Evolutionary conservation across 2,888 invertebrate species (phyloP).

Genomic region (Bimastos eiseni): DNA sequence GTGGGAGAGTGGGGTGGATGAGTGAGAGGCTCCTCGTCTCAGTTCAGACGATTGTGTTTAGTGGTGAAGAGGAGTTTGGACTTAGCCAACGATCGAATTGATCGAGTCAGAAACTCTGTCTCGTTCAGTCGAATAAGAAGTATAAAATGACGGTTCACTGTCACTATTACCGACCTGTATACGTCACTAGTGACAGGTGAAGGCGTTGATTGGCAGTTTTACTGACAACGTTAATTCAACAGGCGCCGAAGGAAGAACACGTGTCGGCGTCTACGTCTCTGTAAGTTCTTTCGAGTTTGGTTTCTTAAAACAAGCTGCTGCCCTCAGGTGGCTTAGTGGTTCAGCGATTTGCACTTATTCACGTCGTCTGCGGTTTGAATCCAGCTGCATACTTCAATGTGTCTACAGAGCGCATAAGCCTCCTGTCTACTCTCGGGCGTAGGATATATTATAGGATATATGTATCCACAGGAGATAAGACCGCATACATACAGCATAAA

Average conservation of each 20-base stretch:
- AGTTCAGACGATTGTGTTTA: neutral
- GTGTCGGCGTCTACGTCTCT: neutral
- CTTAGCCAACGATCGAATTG: neutral
- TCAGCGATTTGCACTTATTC: neutral
- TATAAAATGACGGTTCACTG: neutral
- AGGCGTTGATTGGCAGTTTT: neutral
- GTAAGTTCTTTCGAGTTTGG: neutral
- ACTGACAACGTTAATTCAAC: neutral
- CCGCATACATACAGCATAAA: no score
- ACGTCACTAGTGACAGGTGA: neutral
- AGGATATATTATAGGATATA: no score
- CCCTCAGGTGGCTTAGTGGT: neutral
- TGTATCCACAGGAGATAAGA: neutral
- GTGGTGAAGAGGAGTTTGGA: neutral
- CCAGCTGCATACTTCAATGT: neutral
- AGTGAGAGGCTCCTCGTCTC: neutral
- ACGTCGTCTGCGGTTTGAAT: neutral
- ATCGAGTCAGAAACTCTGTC: neutral
- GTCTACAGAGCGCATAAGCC: no score
- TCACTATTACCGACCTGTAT: neutral
- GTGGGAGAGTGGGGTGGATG: neutral
- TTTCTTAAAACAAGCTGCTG: neutral
- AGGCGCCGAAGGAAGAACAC: neutral
- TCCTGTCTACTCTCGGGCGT: no score
- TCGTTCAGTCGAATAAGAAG: neutral